Percentiles rank a stretch among this genome's conserved stretches.
These are phyloP conservation scores for Dromococcyx pavoninus DNA, from an alignment of 2,797 vertebrate species.

Conservation along the genomic window DNA sequence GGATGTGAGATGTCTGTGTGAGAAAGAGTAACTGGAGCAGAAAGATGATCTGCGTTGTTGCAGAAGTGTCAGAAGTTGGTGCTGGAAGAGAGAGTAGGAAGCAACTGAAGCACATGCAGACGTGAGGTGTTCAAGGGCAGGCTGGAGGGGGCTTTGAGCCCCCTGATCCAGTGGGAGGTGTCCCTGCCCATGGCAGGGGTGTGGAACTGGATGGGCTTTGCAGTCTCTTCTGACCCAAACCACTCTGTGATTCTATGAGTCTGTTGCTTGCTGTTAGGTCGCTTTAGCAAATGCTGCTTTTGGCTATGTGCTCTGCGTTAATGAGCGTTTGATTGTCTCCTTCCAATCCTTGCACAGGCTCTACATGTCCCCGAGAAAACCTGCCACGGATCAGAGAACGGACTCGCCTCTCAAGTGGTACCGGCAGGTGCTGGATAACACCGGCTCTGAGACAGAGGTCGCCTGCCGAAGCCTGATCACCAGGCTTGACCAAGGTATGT, in stretches of 20 bases:
- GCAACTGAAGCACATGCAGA: not conserved
- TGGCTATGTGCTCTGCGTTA: not conserved
- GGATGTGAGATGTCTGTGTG: not conserved
- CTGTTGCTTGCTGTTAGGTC: accelerated
- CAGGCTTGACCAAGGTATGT: conserved; percentile 88
- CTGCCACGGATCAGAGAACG: conserved; percentile 69
- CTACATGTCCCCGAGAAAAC: conserved; percentile 86
- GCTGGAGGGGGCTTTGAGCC: too few species aligned
- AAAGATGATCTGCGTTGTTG: not conserved
- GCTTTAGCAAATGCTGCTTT: not conserved
- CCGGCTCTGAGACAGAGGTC: conserved; percentile 88
- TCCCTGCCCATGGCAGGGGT: too few species aligned
- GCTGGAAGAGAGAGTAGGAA: not conserved
- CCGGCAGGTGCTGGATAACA: conserved; percentile 88
- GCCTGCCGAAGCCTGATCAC: conserved; percentile 86
- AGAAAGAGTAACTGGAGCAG: not conserved
- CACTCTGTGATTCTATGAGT: too few species aligned
- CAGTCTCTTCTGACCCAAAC: too few species aligned
- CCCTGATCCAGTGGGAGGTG: too few species aligned
- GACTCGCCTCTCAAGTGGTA: conserved; percentile 90
- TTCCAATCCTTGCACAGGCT: conserved; percentile 78
- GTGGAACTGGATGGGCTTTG: too few species aligned
- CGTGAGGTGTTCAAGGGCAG: too few species aligned
- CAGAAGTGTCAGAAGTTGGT: not conserved
- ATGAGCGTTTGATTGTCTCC: not conserved